A percentile compares a stretch with the other conserved stretches of the same genome.
Evolutionary conservation across 1,140 invertebrate genomes (phyloP).

Genomic region (Conus betulinus): DNA sequence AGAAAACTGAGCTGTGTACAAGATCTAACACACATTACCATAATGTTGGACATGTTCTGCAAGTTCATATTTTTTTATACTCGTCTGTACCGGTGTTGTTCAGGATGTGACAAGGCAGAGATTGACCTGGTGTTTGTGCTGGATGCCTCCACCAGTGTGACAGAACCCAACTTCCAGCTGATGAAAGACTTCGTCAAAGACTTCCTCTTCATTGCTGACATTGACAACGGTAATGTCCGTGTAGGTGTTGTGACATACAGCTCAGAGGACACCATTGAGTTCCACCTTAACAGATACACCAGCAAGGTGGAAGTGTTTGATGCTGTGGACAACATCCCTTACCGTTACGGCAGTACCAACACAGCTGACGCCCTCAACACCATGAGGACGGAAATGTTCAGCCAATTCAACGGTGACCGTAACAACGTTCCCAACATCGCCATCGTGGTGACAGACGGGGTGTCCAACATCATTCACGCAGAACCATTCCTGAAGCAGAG

Average conservation of each 20-base stretch:
- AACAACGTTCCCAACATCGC: constrained; percentile 49
- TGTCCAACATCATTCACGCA: constrained; percentile 60
- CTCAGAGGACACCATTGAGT: constrained; percentile 46
- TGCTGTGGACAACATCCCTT: constrained; percentile 55
- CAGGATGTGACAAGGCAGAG: constrained; percentile 49
- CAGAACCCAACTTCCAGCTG: constrained; percentile 49
- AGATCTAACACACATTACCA: too few relatives aligned
- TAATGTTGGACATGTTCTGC: too few relatives aligned
- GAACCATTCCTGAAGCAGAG: constrained; percentile 64
- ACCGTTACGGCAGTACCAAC: constrained; percentile 52
- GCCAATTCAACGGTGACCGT: constrained; percentile 50
- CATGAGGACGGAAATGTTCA: constrained; percentile 52
- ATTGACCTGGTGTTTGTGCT: constrained; percentile 64
- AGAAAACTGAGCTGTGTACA: too few relatives aligned
- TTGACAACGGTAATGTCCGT: constrained; percentile 52
- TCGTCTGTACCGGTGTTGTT: too few relatives aligned
- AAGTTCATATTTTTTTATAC: too few relatives aligned
- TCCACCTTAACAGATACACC: constrained; percentile 45
- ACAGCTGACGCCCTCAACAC: constrained; percentile 47
- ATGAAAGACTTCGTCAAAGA: constrained; percentile 56
- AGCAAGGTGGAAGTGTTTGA: constrained; percentile 39
- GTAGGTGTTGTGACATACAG: constrained; percentile 56
- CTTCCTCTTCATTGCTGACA: constrained; percentile 45
- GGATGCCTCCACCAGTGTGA: constrained; percentile 58
- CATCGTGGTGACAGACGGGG: constrained; percentile 60